Evolutionary conservation across 2,888 invertebrate species (phyloP), one percentile per base, ranked within the genome.

Genomic region (Dexiosoma caninum): DNA sequence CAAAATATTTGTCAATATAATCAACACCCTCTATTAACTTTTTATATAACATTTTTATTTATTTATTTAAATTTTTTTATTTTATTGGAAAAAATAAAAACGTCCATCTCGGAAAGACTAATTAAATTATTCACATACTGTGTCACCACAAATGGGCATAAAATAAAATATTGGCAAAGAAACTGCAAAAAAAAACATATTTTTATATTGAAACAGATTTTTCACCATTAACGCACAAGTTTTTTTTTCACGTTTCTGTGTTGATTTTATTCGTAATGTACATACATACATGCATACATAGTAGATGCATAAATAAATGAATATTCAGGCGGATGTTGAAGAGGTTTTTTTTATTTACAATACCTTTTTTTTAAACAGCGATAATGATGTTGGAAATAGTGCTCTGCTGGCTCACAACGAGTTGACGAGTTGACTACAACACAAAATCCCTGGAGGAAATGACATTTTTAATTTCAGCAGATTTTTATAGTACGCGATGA

Each of bases 121-220:
- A 81, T 76, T 81, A 76, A 81, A 76, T 81, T 81, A 81, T 81
- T 76, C 80, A 81, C 80, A 81, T 76, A 76, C 55, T 81, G 76
- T 81, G 80, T 72, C 80, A 72, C 80, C 80, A 76, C 80, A 81
- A 81, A 81, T 81, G 80, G 80, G 70, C 35, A 70, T 69, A 79
- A 79, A 79, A 79, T 79, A 79, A 79, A 75, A 75, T 79, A 79
- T 70, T 76, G 72, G 27, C 76, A 80, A 78, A 71, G n/a, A 59
- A 40, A 66, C 16, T 42, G 62, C 19, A 57, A 76, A 76, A 69
- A 69, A 75, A 74, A 51, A 19, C 8, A 64, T 64, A 51, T 55
- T 74, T 75, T 76, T 71, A 53, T 46, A 59, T 71, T 66, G 71
- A 64, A 83, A 76, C 78, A 78, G 78, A 78, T 81, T 83, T 83